phyloP scores from a whole-genome alignment of 1,140 invertebrate species.

The Phymastichus coffea region DNA sequence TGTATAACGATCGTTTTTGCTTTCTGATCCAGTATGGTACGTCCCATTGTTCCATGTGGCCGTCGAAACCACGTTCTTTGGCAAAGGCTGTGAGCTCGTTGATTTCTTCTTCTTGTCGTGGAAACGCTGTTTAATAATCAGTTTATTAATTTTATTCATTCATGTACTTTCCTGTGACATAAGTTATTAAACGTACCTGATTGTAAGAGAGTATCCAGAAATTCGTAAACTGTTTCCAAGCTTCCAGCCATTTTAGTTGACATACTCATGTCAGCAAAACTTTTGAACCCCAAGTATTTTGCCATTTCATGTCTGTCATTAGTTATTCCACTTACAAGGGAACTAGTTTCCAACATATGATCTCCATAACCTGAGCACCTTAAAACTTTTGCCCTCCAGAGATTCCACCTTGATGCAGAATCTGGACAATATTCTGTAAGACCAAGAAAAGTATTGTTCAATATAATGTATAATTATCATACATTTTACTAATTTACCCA shows the following conservation, averaged over 20 bases:
- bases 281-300: slow-evolving; percentile 74
- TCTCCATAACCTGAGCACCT: slow-evolving; percentile 69
- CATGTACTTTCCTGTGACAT: neutral
- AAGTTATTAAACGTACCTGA: slow-evolving; percentile 52
- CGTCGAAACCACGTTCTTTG: slow-evolving; percentile 68
- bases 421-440: slow-evolving; percentile 75
- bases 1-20: slow-evolving; percentile 64
- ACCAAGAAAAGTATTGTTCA: neutral
- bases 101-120: slow-evolving; percentile 76
- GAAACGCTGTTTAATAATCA: slow-evolving; percentile 54
- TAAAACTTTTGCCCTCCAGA: slow-evolving; percentile 75
- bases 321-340: slow-evolving; percentile 77
- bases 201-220: slow-evolving; percentile 69
- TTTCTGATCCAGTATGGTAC: slow-evolving; percentile 83
- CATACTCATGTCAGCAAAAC: slow-evolving; percentile 85
- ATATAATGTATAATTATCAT: slow-evolving; percentile 2
- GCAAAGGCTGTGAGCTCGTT: slow-evolving; percentile 75
- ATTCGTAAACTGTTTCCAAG: slow-evolving; percentile 73
- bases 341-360: slow-evolving; percentile 69
- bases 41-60: slow-evolving; percentile 77
- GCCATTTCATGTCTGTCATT: slow-evolving; percentile 69
- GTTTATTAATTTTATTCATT: slow-evolving; percentile 1
- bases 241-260: slow-evolving; percentile 90
- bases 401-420: slow-evolving; percentile 72
- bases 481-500: slow-evolving; percentile 47